Percentiles rank a stretch among this genome's conserved stretches.
Evolutionary conservation across 1,140 invertebrate species (phyloP).

Genomic region (Papilio aristodemus): DNA sequence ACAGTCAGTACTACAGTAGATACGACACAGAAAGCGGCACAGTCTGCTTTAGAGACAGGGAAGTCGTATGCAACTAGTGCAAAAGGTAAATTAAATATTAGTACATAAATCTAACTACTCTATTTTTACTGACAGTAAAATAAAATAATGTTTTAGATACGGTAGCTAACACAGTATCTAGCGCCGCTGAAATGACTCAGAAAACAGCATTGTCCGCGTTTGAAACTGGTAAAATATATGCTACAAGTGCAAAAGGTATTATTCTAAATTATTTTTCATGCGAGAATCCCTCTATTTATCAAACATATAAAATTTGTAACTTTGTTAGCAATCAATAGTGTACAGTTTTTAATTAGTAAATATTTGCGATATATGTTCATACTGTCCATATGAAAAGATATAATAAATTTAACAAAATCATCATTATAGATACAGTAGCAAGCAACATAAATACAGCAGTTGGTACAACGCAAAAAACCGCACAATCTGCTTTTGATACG

Average conservation of each 20-base stretch:
- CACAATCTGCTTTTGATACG: conserved; percentile 52
- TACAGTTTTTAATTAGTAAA: neutral
- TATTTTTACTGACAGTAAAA: neutral
- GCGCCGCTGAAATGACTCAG: conserved; percentile 42
- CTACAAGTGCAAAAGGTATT: conserved; percentile 51
- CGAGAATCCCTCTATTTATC: too few species aligned
- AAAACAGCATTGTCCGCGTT: conserved; percentile 47
- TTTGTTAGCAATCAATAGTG: too few species aligned
- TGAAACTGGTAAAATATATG: conserved; percentile 49
- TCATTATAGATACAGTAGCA: conserved; percentile 34
- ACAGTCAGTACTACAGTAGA: conserved; percentile 53
- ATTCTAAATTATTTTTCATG: too few species aligned
- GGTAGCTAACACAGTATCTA: conserved; percentile 49
- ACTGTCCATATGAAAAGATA: too few species aligned
- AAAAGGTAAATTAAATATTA: conserved; percentile 42
- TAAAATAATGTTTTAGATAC: conserved; percentile 46
- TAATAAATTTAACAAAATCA: too few species aligned
- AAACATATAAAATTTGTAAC: too few species aligned
- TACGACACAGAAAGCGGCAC: conserved; percentile 56
- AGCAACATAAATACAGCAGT: conserved; percentile 49
- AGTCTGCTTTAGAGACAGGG: conserved; percentile 51
- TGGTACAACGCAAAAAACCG: conserved; percentile 56
- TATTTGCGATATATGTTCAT: too few species aligned
- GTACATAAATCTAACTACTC: neutral
- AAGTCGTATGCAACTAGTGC: conserved; percentile 49